These are phyloP conservation scores for Enchytraeus crypticus DNA, from an alignment of 2,888 invertebrate genomes.

Conservation along the genomic window DNA sequence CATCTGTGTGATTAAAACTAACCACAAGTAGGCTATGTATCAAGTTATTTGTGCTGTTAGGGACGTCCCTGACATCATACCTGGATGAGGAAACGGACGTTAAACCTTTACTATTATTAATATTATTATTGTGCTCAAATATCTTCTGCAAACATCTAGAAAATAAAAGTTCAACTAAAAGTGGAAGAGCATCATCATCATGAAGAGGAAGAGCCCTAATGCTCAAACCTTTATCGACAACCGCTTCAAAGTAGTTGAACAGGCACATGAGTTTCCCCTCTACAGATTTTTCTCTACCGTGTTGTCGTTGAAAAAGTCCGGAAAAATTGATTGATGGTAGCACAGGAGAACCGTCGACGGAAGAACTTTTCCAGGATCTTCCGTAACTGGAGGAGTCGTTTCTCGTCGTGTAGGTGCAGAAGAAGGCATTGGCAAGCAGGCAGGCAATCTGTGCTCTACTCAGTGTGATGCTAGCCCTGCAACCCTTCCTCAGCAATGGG, in stretches of 20 bases:
- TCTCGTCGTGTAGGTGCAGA: constrained; percentile 82
- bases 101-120: no score
- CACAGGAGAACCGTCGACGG: neutral
- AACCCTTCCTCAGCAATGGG: constrained; percentile 66
- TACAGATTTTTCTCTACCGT: no score
- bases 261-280: constrained; percentile 72
- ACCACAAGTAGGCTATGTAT: no score
- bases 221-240: constrained; percentile 48
- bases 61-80: no score
- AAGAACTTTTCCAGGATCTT: no score
- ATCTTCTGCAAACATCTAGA: no score
- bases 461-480: constrained; percentile 52
- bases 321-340: neutral
- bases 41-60: no score
- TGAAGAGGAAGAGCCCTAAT: neutral
- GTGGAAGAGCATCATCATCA: no score
- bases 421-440: constrained; percentile 84
- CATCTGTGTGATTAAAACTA: no score
- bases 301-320: neutral
- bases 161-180: no score
- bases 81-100: no score
- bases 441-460: constrained; percentile 68
- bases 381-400: constrained; percentile 31
- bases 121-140: no score
- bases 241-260: constrained; percentile 75